A percentile compares a stretch with the other conserved stretches of the same genome.
phyloP scores from a whole-genome alignment of 1,140 invertebrate genomes.

The Drosophila pseudoananassae region DNA sequence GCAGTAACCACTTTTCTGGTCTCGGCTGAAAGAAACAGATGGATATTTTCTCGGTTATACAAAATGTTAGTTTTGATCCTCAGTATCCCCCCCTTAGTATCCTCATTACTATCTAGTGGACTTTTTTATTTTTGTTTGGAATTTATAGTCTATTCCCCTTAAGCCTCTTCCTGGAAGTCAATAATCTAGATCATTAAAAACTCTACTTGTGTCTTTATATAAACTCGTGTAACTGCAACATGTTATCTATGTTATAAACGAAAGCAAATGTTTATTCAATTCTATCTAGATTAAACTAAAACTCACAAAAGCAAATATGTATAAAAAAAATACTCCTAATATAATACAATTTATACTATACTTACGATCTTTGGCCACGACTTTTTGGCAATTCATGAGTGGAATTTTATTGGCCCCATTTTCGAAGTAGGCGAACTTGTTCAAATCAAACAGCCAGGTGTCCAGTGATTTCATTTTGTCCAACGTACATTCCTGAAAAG shows the following conservation, averaged over 20 bases:
- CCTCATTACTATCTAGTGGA: not conserved
- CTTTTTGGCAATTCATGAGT: constrained; percentile 80
- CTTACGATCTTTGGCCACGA: constrained; percentile 79
- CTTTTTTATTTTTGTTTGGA: not conserved
- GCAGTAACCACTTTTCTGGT: constrained; percentile 70
- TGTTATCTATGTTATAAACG: not conserved
- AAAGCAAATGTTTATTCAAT: constrained; percentile 1
- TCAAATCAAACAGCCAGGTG: constrained; percentile 78
- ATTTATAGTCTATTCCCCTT: not conserved
- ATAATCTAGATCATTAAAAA: not conserved
- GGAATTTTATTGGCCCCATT: constrained; percentile 71
- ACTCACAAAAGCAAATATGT: not conserved
- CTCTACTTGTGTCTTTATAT: not conserved
- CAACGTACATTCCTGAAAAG: constrained; percentile 67
- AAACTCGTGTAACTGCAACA: not conserved
- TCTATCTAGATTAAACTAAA: not conserved
- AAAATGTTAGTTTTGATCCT: too few relatives aligned
- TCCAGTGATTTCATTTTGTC: constrained; percentile 77
- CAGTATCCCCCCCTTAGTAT: not conserved
- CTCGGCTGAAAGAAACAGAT: constrained; percentile 33
- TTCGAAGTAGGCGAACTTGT: constrained; percentile 77
- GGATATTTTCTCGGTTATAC: too few relatives aligned
- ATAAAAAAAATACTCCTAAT: not conserved
- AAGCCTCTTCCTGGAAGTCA: not conserved
- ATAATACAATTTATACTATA: not conserved